Evolutionary conservation across 2,888 invertebrate species (phyloP).

Genomic region (Prosopocoilus inquinatus): DNA sequence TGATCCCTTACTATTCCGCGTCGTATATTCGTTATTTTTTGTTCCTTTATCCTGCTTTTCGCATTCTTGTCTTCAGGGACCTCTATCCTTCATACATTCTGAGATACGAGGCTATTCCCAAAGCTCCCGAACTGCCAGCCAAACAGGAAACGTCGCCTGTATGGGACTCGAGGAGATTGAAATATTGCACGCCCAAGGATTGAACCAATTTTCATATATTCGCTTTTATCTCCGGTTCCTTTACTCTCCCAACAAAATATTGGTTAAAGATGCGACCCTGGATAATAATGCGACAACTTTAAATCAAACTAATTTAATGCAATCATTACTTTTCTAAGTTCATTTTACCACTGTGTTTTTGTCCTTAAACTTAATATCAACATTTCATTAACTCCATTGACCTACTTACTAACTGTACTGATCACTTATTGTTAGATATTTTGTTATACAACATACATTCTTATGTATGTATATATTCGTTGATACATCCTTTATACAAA

Average conservation of each 20-base stretch:
- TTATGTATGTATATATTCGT: too few relatives aligned
- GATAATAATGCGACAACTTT: slow-evolving; percentile 28
- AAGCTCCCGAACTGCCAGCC: slow-evolving; percentile 43
- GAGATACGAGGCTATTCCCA: slow-evolving; percentile 46
- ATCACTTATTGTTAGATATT: too few relatives aligned
- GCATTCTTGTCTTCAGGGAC: slow-evolving; percentile 50
- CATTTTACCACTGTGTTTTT: too few relatives aligned
- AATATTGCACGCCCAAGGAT: slow-evolving; percentile 50
- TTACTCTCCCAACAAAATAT: slow-evolving; percentile 26
- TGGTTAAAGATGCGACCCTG: slow-evolving; percentile 26
- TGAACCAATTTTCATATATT: slow-evolving; percentile 50
- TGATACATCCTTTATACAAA: too few relatives aligned
- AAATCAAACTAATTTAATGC: slow-evolving; percentile 23
- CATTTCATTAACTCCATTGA: too few relatives aligned
- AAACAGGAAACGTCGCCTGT: slow-evolving; percentile 49
- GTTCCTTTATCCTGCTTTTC: slow-evolving; percentile 46
- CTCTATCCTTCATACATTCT: slow-evolving; percentile 49
- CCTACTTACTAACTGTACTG: too few relatives aligned
- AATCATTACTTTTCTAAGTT: slow-evolving; percentile 6
- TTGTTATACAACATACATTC: too few relatives aligned
- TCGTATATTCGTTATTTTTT: slow-evolving; percentile 48
- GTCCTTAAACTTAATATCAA: too few relatives aligned
- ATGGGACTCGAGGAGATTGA: slow-evolving; percentile 47
- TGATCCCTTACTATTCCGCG: slow-evolving; percentile 41
- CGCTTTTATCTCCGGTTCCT: slow-evolving; percentile 40